Conservation (phyloP, 2,797 vertebrate genomes). For the Pangasius larnaudii region DNA sequence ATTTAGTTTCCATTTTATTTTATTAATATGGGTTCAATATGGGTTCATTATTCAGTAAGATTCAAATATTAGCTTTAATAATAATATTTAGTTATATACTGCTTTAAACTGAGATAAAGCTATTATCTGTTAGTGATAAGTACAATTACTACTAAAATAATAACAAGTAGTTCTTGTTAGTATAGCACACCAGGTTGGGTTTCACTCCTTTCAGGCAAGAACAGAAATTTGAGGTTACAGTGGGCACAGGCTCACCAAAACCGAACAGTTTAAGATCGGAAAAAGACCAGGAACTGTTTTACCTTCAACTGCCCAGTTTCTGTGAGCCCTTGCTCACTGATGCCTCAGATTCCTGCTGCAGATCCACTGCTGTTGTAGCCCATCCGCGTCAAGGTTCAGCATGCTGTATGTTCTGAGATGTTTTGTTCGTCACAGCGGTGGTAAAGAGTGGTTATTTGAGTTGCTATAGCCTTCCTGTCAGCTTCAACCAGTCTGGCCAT, state of each 20-base stretch:
- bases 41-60: not conserved
- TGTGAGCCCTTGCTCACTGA: not conserved
- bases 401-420: not conserved
- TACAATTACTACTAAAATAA: not conserved
- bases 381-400: not conserved
- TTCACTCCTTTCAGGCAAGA: not conserved
- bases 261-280: not conserved
- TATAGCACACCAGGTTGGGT: not conserved
- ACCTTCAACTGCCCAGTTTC: not conserved
- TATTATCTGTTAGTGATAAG: not conserved
- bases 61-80: not conserved
- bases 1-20: not conserved
- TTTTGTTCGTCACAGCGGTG: not conserved
- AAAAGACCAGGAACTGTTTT: not conserved
- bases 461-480: not conserved
- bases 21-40: not conserved
- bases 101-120: not conserved
- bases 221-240: not conserved
- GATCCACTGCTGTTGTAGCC: not conserved
- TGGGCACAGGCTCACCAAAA: not conserved
- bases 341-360: not conserved
- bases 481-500: not conserved
- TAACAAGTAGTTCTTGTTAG: not conserved
- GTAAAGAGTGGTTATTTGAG: not conserved
- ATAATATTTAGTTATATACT: not conserved